Conservation (phyloP, 2,113 vertebrate species). For the Cathartes aura region DNA sequence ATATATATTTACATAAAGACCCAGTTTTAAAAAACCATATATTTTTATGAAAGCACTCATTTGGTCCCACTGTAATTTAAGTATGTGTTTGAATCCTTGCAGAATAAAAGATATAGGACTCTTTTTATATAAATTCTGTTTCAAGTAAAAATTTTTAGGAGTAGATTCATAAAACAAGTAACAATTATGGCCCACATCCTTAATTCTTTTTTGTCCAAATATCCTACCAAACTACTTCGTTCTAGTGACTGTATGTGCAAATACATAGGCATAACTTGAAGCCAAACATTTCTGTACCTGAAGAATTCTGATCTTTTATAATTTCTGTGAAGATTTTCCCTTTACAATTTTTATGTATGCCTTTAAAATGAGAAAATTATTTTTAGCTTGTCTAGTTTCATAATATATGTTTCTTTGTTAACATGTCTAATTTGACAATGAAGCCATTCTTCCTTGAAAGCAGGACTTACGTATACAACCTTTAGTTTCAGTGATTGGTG, state of each 20-base stretch:
- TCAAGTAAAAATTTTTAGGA: neutral
- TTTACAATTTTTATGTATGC: neutral
- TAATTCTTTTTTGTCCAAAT: neutral
- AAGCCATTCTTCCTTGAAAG: neutral
- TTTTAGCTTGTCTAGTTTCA: neutral
- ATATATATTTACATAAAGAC: neutral
- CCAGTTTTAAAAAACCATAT: neutral
- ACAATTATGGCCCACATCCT: neutral
- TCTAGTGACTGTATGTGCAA: neutral
- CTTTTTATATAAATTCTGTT: neutral
- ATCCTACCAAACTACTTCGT: neutral
- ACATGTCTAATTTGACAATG: neutral
- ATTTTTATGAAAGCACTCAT: neutral
- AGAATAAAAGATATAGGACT: neutral
- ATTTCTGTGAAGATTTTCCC: neutral
- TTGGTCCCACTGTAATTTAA: neutral
- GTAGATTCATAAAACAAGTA: neutral
- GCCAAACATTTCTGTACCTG: neutral
- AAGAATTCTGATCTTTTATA: neutral
- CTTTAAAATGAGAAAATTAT: neutral
- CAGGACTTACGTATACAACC: neutral
- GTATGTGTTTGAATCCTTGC: neutral
- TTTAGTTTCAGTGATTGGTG: neutral
- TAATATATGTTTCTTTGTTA: neutral
- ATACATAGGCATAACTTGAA: neutral